Percentiles rank a stretch among this genome's conserved stretches.
Conservation (phyloP, 2,888 invertebrate genomes). For the Linnaemya vulpina region DNA sequence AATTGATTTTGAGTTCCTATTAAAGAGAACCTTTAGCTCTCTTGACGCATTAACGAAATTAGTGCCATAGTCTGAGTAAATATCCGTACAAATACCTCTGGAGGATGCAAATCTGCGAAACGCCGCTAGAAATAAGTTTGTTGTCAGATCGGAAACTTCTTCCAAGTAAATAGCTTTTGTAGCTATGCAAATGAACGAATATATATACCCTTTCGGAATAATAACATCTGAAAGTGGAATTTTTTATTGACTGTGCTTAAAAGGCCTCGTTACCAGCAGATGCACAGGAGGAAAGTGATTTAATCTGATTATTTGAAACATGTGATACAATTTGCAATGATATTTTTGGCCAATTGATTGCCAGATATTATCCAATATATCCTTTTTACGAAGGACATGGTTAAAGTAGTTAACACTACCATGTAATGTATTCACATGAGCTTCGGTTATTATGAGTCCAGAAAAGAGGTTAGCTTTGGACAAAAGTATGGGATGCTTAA, state of each 20-base stretch:
- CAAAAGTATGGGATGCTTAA: constrained; percentile 8
- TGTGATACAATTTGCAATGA: constrained; percentile 1
- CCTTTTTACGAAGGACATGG: constrained; percentile 43
- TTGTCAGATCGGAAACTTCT: not conserved
- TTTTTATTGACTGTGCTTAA: constrained; percentile 6
- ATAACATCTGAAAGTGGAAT: constrained; percentile 2
- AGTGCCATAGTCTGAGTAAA: constrained; percentile 69
- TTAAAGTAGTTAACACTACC: constrained; percentile 26
- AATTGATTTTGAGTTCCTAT: constrained; percentile 49
- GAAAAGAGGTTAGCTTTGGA: constrained; percentile 1
- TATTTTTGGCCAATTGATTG: constrained; percentile 6
- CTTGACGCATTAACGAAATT: constrained; percentile 66
- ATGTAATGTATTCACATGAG: constrained; percentile 34
- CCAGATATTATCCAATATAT: constrained; percentile 13
- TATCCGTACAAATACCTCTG: constrained; percentile 38
- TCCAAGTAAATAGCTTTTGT: constrained; percentile 28
- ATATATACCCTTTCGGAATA: constrained; percentile 8
- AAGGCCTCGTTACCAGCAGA: not conserved
- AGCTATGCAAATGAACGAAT: not conserved
- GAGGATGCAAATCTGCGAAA: constrained; percentile 20
- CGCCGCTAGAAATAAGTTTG: no score
- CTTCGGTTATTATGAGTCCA: constrained; percentile 24
- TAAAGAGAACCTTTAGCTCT: constrained; percentile 40
- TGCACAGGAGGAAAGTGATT: constrained; percentile 4
- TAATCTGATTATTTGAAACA: constrained; percentile 24